Evolutionary conservation across 1,140 invertebrate species (phyloP).

Genomic region (Saxidomus purpurata): DNA sequence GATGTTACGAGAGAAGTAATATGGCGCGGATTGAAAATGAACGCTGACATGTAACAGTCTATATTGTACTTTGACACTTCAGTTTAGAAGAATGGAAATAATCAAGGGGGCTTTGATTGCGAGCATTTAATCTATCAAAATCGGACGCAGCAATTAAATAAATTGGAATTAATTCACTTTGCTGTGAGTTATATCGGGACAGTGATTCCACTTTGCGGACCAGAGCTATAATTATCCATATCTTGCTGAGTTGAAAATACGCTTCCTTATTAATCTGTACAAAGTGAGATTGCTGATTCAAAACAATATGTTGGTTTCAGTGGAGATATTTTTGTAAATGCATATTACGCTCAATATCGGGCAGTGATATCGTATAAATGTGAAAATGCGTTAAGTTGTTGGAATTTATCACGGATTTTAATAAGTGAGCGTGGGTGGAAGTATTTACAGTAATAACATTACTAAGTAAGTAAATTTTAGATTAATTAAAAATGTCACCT

Average conservation of each 20-base stretch:
- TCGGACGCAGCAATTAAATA: constrained; percentile 34
- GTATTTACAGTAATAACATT: too few species aligned
- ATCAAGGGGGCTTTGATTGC: constrained; percentile 9
- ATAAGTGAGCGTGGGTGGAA: too few species aligned
- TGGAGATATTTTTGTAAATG: neutral
- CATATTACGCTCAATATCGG: neutral
- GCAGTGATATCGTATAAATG: neutral
- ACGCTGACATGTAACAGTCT: constrained; percentile 8
- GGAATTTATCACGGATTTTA: neutral
- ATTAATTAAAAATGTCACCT: too few species aligned
- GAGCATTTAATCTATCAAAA: constrained; percentile 31
- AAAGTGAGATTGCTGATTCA: neutral
- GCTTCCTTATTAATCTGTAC: neutral
- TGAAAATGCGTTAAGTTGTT: neutral
- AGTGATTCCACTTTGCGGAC: neutral
- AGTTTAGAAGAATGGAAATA: neutral
- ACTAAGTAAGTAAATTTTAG: too few species aligned
- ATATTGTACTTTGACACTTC: neutral
- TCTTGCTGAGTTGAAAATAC: neutral
- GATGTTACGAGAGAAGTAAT: neutral
- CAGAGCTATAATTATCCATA: neutral
- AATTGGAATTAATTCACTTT: constrained; percentile 36
- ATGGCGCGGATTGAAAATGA: constrained; percentile 45
- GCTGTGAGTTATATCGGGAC: neutral
- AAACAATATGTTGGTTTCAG: neutral